Evolutionary conservation across 2,888 invertebrate genomes (phyloP), one percentile per base, ranked within the genome.

Genomic region (Parapristionchus giblindavisi): DNA sequence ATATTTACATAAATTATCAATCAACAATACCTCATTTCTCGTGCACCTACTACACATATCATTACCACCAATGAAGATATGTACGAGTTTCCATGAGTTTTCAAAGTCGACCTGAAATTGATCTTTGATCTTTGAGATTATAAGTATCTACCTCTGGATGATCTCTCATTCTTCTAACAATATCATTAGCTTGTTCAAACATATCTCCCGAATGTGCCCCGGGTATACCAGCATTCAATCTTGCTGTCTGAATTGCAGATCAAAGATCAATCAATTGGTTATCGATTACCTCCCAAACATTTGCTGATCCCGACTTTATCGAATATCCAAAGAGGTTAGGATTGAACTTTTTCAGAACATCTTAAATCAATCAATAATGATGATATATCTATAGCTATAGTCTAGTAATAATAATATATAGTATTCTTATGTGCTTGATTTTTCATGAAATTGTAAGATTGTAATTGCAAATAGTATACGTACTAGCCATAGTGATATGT

Each of bases 271-370:
- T 43, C 43, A 43, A 43, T 11, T 54, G 54, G 54, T 14, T n/a
- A n/a, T 6, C 54, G 24, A 24, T 43, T 32, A 73, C 73, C 48
- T 73, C 73, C 73, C 73, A 73, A 48, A 80, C 81, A 43, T 81
- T 80, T 3, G 79, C 74, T 14, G 79, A 76, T 11, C 84, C 93
- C 0, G 92, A 92, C 73, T 93, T 93, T 0, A 92, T 92, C n/a
- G 93, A 92, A 87, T 91, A 93, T 0, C 93, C 93, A 0, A 91
- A 91, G 66, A 93, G 85, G 66, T 91, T 89, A 0, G 92, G 92
- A 87, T 93, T 93, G 89, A 91, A 93, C 88, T 92, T 92, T 90
- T 93, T 92, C 70, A 93, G 89, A 84, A 93, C 92, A 86, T 93
- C 85, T 85, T 73, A 21, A 65, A 65, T 3, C 11, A 56, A 32